These are phyloP conservation scores for Dicycla oo DNA, from an alignment of 2,888 invertebrate species.

Conservation along the genomic window DNA sequence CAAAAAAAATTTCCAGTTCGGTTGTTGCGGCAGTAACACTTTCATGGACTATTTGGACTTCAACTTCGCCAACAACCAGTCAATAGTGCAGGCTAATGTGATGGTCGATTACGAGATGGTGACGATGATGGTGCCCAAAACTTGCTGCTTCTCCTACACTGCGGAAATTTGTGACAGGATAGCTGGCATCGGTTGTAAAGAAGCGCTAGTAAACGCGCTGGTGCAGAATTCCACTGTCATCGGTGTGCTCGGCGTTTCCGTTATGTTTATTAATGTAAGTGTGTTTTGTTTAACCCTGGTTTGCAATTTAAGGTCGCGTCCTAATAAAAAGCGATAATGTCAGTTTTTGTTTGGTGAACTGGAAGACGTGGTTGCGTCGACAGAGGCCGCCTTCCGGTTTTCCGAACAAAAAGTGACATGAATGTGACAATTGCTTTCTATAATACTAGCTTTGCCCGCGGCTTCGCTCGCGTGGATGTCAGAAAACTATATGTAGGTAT, in stretches of 20 bases:
- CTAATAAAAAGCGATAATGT: too few species aligned
- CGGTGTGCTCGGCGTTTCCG: slow-evolving; percentile 85
- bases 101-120: slow-evolving; percentile 67
- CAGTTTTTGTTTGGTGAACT: too few species aligned
- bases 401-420: too few species aligned
- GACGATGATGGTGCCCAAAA: slow-evolving; percentile 74
- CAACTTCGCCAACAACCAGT: slow-evolving; percentile 76
- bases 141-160: slow-evolving; percentile 74
- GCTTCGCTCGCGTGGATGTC: too few species aligned
- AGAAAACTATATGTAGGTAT: too few species aligned
- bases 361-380: too few species aligned
- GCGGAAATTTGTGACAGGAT: slow-evolving; percentile 73
- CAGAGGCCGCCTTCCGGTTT: too few species aligned
- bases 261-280: slow-evolving; percentile 86
- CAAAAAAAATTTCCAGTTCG: slow-evolving; percentile 72
- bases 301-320: not conserved
- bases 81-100: slow-evolving; percentile 73
- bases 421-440: too few species aligned
- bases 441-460: too few species aligned
- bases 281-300: not conserved
- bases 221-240: slow-evolving; percentile 83
- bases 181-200: slow-evolving; percentile 76
- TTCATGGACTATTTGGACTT: slow-evolving; percentile 79
- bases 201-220: slow-evolving; percentile 76
- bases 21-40: slow-evolving; percentile 83